phyloP scores from a whole-genome alignment of 2,797 vertebrate species.

The Danionella dracula region DNA sequence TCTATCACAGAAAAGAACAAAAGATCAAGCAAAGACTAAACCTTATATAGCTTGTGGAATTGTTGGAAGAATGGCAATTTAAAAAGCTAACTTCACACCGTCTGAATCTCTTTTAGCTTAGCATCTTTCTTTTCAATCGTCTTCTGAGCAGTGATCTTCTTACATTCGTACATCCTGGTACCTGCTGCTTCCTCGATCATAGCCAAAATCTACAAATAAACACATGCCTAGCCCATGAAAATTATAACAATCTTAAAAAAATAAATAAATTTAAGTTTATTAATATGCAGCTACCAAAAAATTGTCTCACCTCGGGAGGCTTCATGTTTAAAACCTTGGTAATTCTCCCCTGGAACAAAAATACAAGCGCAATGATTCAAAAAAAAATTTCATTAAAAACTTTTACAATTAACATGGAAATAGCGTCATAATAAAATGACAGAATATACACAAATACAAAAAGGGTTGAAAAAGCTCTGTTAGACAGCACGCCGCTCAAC shows the following conservation, averaged over 20 bases:
- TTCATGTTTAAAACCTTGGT: conserved; percentile 98
- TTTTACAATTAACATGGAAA: neutral
- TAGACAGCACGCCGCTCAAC: too few species aligned
- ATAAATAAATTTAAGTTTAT: neutral
- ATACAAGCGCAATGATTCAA: neutral
- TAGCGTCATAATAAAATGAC: neutral
- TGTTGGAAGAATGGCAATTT: too few species aligned
- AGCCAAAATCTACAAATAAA: conserved; percentile 78
- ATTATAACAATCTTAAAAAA: too few species aligned
- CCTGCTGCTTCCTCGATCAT: conserved; percentile 98
- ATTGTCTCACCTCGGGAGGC: conserved; percentile 83
- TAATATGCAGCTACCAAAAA: too few species aligned
- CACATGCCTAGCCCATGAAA: too few species aligned
- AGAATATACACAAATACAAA: too few species aligned
- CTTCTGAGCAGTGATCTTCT: conserved; percentile 86
- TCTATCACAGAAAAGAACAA: conserved; percentile 60
- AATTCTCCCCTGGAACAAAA: conserved; percentile 81
- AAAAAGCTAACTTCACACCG: conserved; percentile 58
- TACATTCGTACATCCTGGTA: conserved; percentile 94
- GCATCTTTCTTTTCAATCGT: conserved; percentile 94
- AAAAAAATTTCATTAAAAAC: neutral
- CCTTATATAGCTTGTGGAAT: too few species aligned
- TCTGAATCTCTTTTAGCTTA: conserved; percentile 86
- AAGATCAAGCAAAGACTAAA: too few species aligned
- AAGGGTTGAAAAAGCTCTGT: too few species aligned